Conservation (phyloP, 2,113 vertebrate species). For the Pituophis catenifer region DNA sequence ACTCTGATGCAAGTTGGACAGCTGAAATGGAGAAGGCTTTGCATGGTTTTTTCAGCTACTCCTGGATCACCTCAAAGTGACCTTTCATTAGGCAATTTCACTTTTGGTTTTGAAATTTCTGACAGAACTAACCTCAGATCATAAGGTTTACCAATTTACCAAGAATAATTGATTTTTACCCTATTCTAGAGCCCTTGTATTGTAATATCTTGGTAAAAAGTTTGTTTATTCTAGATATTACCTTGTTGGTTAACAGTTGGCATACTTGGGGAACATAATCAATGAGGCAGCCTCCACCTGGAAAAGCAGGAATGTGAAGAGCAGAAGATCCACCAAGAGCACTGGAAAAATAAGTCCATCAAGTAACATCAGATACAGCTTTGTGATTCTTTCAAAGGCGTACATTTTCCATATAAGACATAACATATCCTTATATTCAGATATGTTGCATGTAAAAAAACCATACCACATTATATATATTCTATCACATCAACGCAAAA, state of each 20-base stretch:
- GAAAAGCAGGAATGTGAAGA: constrained; percentile 95
- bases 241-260: constrained; percentile 97
- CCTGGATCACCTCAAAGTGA: not conserved
- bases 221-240: constrained; percentile 59
- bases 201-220: not conserved
- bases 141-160: not conserved
- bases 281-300: constrained; percentile 93
- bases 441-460: not conserved
- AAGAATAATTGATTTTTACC: not conserved
- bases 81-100: not conserved
- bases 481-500: not conserved
- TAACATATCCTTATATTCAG: not conserved
- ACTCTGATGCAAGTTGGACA: not conserved
- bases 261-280: constrained; percentile 98
- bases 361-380: not conserved
- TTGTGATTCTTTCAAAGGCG: not conserved
- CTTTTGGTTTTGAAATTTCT: not conserved
- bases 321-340: constrained; percentile 94
- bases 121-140: not conserved
- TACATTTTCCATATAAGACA: not conserved
- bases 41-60: not conserved
- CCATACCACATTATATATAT: not conserved
- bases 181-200: not conserved
- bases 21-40: not conserved
- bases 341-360: constrained; percentile 70